Evolutionary conservation across 1,140 invertebrate genomes (phyloP).

Genomic region (Aphelenchoides fujianensis): DNA sequence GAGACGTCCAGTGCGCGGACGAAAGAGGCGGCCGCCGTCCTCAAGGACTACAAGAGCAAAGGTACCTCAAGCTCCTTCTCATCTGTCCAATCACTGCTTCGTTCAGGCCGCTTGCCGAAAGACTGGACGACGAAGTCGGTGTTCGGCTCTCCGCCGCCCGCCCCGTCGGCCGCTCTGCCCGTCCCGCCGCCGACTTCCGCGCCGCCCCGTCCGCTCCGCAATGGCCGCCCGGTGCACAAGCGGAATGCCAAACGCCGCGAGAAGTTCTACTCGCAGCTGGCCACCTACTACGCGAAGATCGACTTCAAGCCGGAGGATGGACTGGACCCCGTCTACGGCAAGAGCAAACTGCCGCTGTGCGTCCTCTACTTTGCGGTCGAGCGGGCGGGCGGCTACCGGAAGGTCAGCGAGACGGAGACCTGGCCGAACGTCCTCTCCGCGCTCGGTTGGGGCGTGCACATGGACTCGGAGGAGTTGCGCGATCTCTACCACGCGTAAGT

Average conservation of each 20-base stretch:
- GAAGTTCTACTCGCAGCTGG: neutral
- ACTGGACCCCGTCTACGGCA: too few relatives aligned
- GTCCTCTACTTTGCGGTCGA: neutral
- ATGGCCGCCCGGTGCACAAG: too few relatives aligned
- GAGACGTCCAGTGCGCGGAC: neutral
- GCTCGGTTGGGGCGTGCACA: neutral
- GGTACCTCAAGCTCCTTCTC: too few relatives aligned
- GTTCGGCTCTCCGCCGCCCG: neutral
- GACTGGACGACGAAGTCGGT: neutral
- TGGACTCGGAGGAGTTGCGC: neutral
- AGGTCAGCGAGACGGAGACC: neutral
- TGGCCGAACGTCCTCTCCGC: neutral
- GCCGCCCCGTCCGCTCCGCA: neutral
- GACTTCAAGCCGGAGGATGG: neutral
- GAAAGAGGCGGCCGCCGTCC: neutral
- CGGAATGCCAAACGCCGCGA: neutral
- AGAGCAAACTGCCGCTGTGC: neutral
- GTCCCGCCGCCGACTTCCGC: neutral
- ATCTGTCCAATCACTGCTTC: too few relatives aligned
- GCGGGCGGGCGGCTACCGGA: neutral
- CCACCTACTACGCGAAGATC: neutral
- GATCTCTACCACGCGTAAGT: neutral
- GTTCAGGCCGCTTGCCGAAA: neutral
- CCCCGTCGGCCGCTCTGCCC: neutral
- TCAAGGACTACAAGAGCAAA: neutral